phyloP scores from a whole-genome alignment of 2,888 invertebrate genomes.

The Limnephilus rhombicus region DNA sequence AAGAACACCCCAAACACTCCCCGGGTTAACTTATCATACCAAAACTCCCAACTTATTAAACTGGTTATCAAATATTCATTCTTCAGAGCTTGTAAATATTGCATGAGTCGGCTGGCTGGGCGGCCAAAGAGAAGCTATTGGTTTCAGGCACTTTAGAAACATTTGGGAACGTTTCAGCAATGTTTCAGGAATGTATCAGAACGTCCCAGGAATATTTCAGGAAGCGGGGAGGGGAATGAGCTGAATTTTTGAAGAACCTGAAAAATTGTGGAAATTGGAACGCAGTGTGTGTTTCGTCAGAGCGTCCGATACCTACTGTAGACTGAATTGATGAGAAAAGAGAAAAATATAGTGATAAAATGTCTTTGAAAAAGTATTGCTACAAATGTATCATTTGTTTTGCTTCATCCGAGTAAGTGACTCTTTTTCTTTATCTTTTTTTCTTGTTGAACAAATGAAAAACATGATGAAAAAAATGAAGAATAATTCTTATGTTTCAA shows the following conservation, averaged over 20 bases:
- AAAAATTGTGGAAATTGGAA: not conserved
- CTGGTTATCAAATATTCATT: slow-evolving; percentile 38
- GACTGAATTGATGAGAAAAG: not conserved
- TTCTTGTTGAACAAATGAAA: too few species aligned
- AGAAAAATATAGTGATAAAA: too few species aligned
- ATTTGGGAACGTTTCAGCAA: not conserved
- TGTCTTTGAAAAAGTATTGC: too few species aligned
- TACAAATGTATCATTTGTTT: too few species aligned
- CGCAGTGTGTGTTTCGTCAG: not conserved
- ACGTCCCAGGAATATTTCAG: not conserved
- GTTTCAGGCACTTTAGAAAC: not conserved
- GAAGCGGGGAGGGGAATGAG: not conserved
- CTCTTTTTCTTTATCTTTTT: too few species aligned
- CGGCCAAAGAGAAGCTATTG: not conserved
- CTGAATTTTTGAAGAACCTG: not conserved
- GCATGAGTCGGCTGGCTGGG: slow-evolving; percentile 15
- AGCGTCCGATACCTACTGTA: not conserved
- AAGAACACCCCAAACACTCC: not conserved
- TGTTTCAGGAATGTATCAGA: not conserved
- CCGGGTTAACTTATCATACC: not conserved
- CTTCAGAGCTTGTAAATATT: slow-evolving; percentile 23
- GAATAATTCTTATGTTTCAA: too few species aligned
- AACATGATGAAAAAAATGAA: too few species aligned
- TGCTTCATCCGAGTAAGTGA: too few species aligned
- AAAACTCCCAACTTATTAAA: slow-evolving; percentile 25